phyloP scores from a whole-genome alignment of 2,888 invertebrate genomes.

The Acronicta aceris region DNA sequence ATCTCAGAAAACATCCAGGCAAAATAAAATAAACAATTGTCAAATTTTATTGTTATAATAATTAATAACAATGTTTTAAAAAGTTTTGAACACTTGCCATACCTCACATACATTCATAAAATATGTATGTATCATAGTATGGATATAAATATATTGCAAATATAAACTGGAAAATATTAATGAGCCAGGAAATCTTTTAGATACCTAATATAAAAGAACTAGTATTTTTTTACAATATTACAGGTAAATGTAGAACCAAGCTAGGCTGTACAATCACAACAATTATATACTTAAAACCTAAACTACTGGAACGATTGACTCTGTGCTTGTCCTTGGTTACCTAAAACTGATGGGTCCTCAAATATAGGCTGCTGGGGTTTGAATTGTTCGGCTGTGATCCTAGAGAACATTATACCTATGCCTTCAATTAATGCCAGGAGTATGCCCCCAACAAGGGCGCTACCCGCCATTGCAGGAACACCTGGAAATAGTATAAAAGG shows the following conservation, averaged over 20 bases:
- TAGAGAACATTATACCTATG: slow-evolving; percentile 97
- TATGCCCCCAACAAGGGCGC: slow-evolving; percentile 98
- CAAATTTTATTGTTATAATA: neutral
- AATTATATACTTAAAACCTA: slow-evolving; percentile 51
- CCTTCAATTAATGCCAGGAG: slow-evolving; percentile 99
- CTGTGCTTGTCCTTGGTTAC: slow-evolving; percentile 82
- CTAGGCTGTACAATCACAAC: slow-evolving; percentile 60
- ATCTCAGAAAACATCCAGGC: neutral
- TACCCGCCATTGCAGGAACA: slow-evolving; percentile 96
- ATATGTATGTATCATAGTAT: no score
- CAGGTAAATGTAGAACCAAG: slow-evolving; percentile 13
- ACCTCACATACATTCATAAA: neutral
- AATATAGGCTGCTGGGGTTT: slow-evolving; percentile 94
- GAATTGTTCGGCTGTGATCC: slow-evolving; percentile 97
- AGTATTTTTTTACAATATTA: neutral
- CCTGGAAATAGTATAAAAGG: slow-evolving; percentile 75
- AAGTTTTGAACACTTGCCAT: neutral
- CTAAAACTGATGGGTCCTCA: slow-evolving; percentile 93
- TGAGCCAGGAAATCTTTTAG: neutral
- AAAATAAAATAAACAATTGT: neutral
- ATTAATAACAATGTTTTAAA: neutral
- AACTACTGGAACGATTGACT: slow-evolving; percentile 76
- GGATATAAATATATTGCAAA: neutral
- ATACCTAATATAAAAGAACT: neutral
- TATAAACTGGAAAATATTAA: neutral